A percentile compares a stretch with the other conserved stretches of the same genome.
Conservation (phyloP, 2,888 invertebrate genomes). For the Coleophora flavipennella region DNA sequence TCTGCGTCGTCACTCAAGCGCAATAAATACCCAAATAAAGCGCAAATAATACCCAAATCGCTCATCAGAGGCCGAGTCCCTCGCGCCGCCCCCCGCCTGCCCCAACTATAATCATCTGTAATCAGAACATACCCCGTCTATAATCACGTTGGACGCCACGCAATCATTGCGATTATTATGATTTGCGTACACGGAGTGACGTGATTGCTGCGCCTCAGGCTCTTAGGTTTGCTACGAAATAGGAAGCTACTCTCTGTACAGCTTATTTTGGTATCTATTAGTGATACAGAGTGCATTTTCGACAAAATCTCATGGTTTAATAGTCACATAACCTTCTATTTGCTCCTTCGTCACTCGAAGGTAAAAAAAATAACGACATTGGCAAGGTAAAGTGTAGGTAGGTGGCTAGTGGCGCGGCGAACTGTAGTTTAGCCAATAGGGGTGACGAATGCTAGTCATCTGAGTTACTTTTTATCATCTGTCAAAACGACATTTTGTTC, state of each 20-base stretch:
- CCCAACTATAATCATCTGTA: slow-evolving; percentile 66
- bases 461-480: background rate
- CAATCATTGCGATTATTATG: slow-evolving; percentile 31
- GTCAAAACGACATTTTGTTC: too few relatives aligned
- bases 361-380: too few relatives aligned
- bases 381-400: slow-evolving; percentile 16
- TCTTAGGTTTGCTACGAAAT: background rate
- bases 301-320: too few relatives aligned
- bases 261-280: too few relatives aligned
- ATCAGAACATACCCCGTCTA: slow-evolving; percentile 23
- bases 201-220: slow-evolving; percentile 29
- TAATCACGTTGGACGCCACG: slow-evolving; percentile 8
- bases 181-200: slow-evolving; percentile 23
- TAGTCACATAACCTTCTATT: too few relatives aligned
- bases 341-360: too few relatives aligned
- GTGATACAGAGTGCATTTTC: too few relatives aligned
- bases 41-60: slow-evolving; percentile 79
- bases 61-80: slow-evolving; percentile 41
- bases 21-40: slow-evolving; percentile 77
- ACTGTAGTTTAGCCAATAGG: slow-evolving; percentile 7
- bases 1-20: slow-evolving; percentile 72
- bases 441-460: too few relatives aligned
- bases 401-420: slow-evolving; percentile 15
- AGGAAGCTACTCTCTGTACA: too few relatives aligned
- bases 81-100: slow-evolving; percentile 27